Evolutionary conservation across 2,113 vertebrate genomes (phyloP).

Genomic region (Oostethus manadensis): DNA sequence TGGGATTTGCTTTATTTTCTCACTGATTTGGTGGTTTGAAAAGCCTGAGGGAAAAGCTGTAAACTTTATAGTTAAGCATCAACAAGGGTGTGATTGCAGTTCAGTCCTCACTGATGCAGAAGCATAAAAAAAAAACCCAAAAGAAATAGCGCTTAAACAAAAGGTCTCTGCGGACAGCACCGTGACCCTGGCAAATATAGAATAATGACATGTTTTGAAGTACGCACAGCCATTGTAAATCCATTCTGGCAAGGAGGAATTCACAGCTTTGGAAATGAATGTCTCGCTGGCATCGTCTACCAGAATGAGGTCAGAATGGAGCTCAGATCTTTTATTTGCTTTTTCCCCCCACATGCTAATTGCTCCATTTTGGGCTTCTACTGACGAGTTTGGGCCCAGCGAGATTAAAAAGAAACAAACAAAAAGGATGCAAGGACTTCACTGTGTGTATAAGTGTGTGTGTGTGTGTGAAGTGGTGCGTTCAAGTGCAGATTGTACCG

Average conservation of each 20-base stretch:
- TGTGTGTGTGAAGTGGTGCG: conserved; percentile 10
- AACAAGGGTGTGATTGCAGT: conserved; percentile 21
- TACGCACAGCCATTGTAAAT: conserved; percentile 59
- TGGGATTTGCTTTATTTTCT: conserved; percentile 18
- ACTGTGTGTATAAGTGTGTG: conserved; percentile 16
- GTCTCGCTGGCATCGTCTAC: conserved; percentile 20
- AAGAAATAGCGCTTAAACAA: conserved; percentile 13
- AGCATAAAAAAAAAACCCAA: background rate
- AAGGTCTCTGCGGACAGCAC: conserved; percentile 35
- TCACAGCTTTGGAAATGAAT: conserved; percentile 51
- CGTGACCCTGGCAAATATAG: conserved; percentile 57
- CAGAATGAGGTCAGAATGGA: conserved; percentile 42
- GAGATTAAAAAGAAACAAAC: conserved; percentile 58
- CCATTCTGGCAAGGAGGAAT: conserved; percentile 47
- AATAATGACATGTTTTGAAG: conserved; percentile 63
- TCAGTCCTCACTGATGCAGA: conserved; percentile 10
- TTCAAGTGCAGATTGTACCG: conserved; percentile 8
- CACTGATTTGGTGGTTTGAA: conserved; percentile 1
- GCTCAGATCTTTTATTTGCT: conserved; percentile 57
- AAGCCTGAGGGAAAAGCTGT: background rate
- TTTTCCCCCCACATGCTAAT: conserved; percentile 41
- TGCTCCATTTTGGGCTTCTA: conserved; percentile 35
- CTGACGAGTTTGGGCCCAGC: conserved; percentile 46
- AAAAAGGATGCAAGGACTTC: conserved; percentile 32
- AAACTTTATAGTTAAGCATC: conserved; percentile 17